phyloP scores from a whole-genome alignment of 2,888 invertebrate genomes.

The Noctua fimbriata region DNA sequence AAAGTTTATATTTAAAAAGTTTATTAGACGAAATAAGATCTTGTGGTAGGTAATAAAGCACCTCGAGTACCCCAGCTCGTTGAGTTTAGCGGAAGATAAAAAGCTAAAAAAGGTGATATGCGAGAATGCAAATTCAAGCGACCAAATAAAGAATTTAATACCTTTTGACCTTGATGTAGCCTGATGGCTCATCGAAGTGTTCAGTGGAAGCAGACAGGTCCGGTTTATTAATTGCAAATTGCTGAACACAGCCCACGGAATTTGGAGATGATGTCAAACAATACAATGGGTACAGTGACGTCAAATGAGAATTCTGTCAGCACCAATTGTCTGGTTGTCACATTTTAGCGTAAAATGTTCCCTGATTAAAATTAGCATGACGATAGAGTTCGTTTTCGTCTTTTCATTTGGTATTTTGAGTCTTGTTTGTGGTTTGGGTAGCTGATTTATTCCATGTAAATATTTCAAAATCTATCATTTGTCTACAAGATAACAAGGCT shows the following conservation, averaged over 20 bases:
- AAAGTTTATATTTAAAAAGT: slow-evolving; percentile 27
- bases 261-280: slow-evolving; percentile 64
- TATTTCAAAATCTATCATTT: not conserved
- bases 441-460: not conserved
- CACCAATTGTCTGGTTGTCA: slow-evolving; percentile 40
- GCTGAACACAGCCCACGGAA: slow-evolving; percentile 54
- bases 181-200: slow-evolving; percentile 61
- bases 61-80: not conserved
- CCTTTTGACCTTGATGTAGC: slow-evolving; percentile 55
- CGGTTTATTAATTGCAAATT: slow-evolving; percentile 65
- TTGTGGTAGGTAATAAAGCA: slow-evolving; percentile 20
- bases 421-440: not conserved
- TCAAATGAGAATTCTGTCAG: slow-evolving; percentile 43
- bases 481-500: not conserved
- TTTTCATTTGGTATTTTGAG: not conserved
- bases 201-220: slow-evolving; percentile 51
- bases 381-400: not conserved
- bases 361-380: slow-evolving; percentile 23
- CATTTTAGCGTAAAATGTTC: slow-evolving; percentile 31
- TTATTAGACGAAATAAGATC: slow-evolving; percentile 31
- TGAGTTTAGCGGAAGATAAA: slow-evolving; percentile 45
- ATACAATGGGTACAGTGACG: slow-evolving; percentile 53
- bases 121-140: slow-evolving; percentile 56
- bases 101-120: slow-evolving; percentile 47
- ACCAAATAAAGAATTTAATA: slow-evolving; percentile 65